phyloP scores from a whole-genome alignment of 2,797 vertebrate species.

The Eleutherodactylus coqui region DNA sequence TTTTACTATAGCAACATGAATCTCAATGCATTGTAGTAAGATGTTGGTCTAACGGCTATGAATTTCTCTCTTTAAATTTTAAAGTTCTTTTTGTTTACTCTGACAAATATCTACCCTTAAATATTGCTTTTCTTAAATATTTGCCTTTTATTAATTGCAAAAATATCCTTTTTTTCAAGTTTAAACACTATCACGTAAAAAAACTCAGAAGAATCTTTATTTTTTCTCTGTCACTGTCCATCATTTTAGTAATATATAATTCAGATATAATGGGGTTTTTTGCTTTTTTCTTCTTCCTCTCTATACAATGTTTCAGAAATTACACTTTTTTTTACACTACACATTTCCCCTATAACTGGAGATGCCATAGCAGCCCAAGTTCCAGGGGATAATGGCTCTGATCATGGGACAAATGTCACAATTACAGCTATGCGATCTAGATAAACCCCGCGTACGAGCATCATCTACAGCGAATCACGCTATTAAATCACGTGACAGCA shows the following conservation, averaged over 20 bases:
- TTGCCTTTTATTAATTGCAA: background rate
- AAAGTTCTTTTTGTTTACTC: background rate
- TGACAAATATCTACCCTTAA: background rate
- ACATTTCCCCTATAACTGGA: background rate
- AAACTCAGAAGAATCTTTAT: background rate
- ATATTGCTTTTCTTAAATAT: background rate
- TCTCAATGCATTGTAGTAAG: background rate
- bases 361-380: background rate
- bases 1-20: background rate
- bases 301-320: no score
- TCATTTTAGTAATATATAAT: background rate
- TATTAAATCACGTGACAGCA: background rate
- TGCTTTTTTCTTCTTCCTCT: background rate
- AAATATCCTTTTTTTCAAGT: background rate
- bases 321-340: background rate
- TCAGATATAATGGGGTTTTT: background rate
- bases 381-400: no score
- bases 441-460: background rate
- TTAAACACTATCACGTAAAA: background rate
- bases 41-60: background rate
- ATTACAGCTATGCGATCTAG: background rate
- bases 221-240: background rate
- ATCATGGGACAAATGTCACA: background rate
- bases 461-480: background rate
- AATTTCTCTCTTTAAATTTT: background rate